Evolutionary conservation across 1,140 invertebrate species (phyloP).

Genomic region (Pseudomyrmex flavicornis): DNA sequence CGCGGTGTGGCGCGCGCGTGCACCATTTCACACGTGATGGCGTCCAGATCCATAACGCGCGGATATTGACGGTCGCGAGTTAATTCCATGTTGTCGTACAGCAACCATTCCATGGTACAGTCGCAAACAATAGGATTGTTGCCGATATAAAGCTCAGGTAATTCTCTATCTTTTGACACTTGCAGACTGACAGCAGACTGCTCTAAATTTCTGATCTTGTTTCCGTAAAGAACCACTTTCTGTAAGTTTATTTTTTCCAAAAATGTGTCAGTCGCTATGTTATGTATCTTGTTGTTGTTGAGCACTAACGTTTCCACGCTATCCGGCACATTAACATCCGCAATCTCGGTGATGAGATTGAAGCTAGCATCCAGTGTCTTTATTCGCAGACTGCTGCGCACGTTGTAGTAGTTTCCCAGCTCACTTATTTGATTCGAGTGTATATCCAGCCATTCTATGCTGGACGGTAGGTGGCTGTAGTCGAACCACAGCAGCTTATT

Average conservation of each 20-base stretch:
- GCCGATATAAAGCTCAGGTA: slow-evolving; percentile 92
- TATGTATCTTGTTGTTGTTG: slow-evolving; percentile 91
- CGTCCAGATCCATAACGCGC: slow-evolving; percentile 95
- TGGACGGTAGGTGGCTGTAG: slow-evolving; percentile 92
- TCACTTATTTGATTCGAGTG: slow-evolving; percentile 95
- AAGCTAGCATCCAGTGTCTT: slow-evolving; percentile 91
- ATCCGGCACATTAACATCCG: slow-evolving; percentile 89
- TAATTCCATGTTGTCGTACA: slow-evolving; percentile 89
- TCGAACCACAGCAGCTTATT: slow-evolving; percentile 96
- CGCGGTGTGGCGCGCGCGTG: slow-evolving; percentile 93
- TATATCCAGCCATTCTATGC: slow-evolving; percentile 95
- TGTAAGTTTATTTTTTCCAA: slow-evolving; percentile 88
- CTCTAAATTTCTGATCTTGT: slow-evolving; percentile 90
- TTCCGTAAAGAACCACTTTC: slow-evolving; percentile 91
- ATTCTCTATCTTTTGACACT: slow-evolving; percentile 87
- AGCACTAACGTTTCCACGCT: slow-evolving; percentile 91
- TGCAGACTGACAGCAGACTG: slow-evolving; percentile 89
- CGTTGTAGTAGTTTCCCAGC: slow-evolving; percentile 90
- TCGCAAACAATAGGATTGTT: slow-evolving; percentile 93
- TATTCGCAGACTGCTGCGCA: slow-evolving; percentile 87
- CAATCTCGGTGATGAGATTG: slow-evolving; percentile 89
- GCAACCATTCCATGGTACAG: slow-evolving; percentile 94
- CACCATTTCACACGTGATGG: slow-evolving; percentile 95
- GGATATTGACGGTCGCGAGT: slow-evolving; percentile 92
- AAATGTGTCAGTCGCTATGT: slow-evolving; percentile 90